Evolutionary conservation across 2,113 vertebrate species (phyloP).

Genomic region (Platysteira castanea): DNA sequence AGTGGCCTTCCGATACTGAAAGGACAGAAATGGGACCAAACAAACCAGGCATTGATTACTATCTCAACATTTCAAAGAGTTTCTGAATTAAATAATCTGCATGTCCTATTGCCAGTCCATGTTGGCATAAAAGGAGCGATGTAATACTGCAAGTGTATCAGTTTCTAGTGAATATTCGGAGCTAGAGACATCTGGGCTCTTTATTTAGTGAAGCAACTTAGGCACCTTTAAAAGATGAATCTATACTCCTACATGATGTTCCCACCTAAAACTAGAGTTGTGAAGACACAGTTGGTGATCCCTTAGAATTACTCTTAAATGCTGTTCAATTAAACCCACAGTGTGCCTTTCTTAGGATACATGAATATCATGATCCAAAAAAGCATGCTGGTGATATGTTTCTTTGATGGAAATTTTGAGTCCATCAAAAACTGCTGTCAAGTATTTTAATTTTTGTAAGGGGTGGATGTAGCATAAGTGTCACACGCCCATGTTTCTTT

Average conservation of each 20-base stretch:
- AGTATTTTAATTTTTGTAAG: neutral
- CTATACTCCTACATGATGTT: conserved; percentile 20
- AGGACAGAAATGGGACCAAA: neutral
- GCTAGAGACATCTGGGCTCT: neutral
- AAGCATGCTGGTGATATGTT: neutral
- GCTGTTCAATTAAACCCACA: conserved; percentile 30
- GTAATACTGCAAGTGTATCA: neutral
- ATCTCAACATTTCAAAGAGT: neutral
- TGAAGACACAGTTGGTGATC: conserved; percentile 40
- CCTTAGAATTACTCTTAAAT: conserved; percentile 1
- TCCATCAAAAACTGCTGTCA: conserved; percentile 9
- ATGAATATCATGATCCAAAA: conserved; percentile 9
- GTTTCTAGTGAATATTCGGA: neutral
- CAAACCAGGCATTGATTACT: neutral
- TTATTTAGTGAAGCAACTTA: neutral
- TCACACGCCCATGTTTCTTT: neutral
- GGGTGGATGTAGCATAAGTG: neutral
- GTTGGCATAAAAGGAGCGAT: neutral
- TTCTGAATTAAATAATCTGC: neutral
- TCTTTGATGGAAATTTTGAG: neutral
- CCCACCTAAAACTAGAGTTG: conserved; percentile 28
- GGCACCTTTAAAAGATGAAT: neutral
- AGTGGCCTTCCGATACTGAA: neutral
- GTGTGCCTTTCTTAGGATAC: conserved; percentile 21
- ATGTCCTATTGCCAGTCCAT: neutral